phyloP scores from a whole-genome alignment of 2,113 vertebrate species.

The Ageneiosus marmoratus region DNA sequence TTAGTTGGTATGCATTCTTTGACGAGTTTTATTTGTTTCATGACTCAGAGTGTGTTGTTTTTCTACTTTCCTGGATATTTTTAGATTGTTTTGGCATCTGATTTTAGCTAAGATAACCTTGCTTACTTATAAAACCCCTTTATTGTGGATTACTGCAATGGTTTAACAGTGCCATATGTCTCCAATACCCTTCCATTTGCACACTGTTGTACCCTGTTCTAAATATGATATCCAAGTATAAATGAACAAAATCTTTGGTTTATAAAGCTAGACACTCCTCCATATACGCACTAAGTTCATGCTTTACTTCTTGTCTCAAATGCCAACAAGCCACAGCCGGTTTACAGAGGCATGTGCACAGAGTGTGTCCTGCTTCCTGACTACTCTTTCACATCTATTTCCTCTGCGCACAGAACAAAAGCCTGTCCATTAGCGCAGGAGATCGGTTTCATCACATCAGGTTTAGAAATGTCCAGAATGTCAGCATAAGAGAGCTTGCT shows the following conservation, averaged over 20 bases:
- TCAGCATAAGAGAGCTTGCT: conserved; percentile 7
- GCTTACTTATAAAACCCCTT: background rate
- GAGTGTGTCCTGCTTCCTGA: conserved; percentile 40
- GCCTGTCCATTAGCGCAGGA: conserved; percentile 41
- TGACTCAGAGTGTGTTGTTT: background rate
- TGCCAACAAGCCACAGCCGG: background rate
- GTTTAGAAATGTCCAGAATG: conserved; percentile 32
- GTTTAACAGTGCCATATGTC: background rate
- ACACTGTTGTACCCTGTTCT: conserved; percentile 19
- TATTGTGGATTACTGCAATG: background rate
- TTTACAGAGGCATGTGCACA: conserved; percentile 2
- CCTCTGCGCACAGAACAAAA: conserved; percentile 20
- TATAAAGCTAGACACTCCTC: conserved; percentile 1
- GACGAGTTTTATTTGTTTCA: no score
- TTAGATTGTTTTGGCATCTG: background rate
- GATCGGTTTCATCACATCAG: conserved; percentile 42
- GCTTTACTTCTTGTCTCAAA: conserved; percentile 21
- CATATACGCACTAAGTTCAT: background rate
- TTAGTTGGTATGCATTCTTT: background rate
- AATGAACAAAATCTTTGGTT: conserved; percentile 7
- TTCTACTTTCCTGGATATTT: background rate
- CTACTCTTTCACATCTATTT: conserved; percentile 38
- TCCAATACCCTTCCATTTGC: conserved; percentile 39
- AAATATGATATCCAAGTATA: background rate
- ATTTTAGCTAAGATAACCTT: background rate